Percentiles rank a stretch among this genome's conserved stretches.
phyloP scores from a whole-genome alignment of 92 coral and sea anemone genomes.

The Bergia puertoricense region DNA sequence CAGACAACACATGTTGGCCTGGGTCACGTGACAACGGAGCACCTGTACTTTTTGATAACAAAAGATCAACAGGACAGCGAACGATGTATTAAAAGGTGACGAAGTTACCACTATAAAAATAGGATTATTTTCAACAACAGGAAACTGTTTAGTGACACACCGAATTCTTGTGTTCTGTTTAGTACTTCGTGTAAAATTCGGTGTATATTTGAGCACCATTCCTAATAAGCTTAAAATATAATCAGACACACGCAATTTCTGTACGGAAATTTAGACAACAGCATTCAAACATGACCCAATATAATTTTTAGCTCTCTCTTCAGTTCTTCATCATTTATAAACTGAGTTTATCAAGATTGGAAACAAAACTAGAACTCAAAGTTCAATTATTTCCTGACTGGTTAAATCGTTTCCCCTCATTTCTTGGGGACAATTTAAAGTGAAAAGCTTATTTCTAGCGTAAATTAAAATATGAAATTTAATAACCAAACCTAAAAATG shows the following conservation, averaged over 20 bases:
- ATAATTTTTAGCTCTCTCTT: not conserved
- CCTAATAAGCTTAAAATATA: not conserved
- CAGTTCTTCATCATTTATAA: not conserved
- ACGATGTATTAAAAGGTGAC: conserved; percentile 24
- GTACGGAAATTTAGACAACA: not conserved
- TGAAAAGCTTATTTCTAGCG: not conserved
- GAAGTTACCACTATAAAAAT: conserved; percentile 17
- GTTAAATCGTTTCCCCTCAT: not conserved
- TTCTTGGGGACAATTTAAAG: not conserved
- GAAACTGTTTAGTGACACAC: conserved; percentile 12
- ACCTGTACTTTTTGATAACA: conserved; percentile 40
- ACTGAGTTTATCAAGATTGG: not conserved
- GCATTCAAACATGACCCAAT: not conserved
- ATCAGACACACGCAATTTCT: not conserved
- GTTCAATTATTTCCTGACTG: not conserved
- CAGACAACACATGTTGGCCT: conserved; percentile 37
- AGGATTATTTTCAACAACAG: conserved; percentile 14
- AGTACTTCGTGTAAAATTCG: not conserved
- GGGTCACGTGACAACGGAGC: conserved; percentile 31
- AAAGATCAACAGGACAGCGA: conserved; percentile 36
- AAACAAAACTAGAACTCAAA: too few species aligned
- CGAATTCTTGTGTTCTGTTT: not conserved
- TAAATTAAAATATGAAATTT: too few species aligned
- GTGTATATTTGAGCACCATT: conserved; percentile 3
- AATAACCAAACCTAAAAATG: not conserved